phyloP scores from a whole-genome alignment of 2,888 invertebrate genomes.

The Amiota communis region DNA sequence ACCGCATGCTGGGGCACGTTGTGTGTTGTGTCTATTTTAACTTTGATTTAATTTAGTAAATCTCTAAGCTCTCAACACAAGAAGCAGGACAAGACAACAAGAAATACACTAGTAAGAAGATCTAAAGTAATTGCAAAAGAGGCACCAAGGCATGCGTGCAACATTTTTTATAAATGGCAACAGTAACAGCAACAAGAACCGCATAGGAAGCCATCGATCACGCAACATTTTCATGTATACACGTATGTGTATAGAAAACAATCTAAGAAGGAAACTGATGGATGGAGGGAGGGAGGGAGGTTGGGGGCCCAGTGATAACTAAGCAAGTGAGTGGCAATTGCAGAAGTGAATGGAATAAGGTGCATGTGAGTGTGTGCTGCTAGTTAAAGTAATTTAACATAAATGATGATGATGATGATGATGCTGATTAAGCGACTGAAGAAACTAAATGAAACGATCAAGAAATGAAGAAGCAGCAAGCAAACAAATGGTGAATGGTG shows the following conservation, averaged over 20 bases:
- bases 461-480: too few species aligned
- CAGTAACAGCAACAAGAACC: too few species aligned
- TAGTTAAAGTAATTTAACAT: conserved; percentile 24
- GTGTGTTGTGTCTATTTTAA: conserved; percentile 37
- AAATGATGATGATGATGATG: conserved; percentile 3
- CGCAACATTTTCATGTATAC: not conserved
- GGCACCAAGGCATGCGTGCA: not conserved
- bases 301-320: not conserved
- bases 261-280: too few species aligned
- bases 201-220: too few species aligned
- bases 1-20: not conserved
- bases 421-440: conserved; percentile 21
- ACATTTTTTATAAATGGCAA: too few species aligned
- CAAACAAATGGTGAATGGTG: too few species aligned
- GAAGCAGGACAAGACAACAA: conserved; percentile 35
- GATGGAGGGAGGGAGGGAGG: not conserved
- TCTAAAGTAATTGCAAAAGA: not conserved
- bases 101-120: conserved; percentile 11
- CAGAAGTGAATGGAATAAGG: not conserved
- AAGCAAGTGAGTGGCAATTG: not conserved
- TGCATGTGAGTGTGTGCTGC: not conserved
- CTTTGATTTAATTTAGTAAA: conserved; percentile 61
- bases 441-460: not conserved
- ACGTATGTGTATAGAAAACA: too few species aligned
- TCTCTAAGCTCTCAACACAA: conserved; percentile 47